These are phyloP conservation scores for Homalodisca vitripennis DNA, from an alignment of 1,140 invertebrate species.

Conservation along the genomic window DNA sequence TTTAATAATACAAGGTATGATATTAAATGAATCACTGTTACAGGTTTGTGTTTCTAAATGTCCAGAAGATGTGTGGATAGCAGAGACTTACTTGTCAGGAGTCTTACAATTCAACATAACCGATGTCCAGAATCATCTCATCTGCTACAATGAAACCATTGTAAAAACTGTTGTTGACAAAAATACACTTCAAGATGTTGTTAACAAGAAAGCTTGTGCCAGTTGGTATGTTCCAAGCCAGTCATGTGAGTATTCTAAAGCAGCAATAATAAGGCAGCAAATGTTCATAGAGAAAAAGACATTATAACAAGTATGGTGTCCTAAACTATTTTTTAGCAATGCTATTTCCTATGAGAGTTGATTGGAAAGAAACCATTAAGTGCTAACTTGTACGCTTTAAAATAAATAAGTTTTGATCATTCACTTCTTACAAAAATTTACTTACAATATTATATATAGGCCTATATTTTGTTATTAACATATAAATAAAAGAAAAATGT, in stretches of 20 bases:
- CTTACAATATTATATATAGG: no score
- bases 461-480: no score
- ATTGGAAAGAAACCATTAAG: background rate
- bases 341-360: background rate
- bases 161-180: slow-evolving; percentile 47
- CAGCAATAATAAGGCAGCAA: no score
- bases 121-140: slow-evolving; percentile 40
- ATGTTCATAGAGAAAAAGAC: background rate
- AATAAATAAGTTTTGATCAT: background rate
- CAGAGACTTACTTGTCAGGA: background rate
- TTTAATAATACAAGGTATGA: background rate
- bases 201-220: slow-evolving; percentile 63
- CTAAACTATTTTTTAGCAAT: background rate
- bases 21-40: no score
- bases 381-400: background rate
- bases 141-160: slow-evolving; percentile 67
- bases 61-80: slow-evolving; percentile 54
- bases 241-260: background rate
- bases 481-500: no score
- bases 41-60: slow-evolving; percentile 79
- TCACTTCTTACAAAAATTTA: no score
- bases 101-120: background rate
- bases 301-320: background rate
- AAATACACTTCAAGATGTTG: slow-evolving; percentile 48
- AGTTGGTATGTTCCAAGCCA: background rate